These are phyloP conservation scores for Cheilosia vernalis DNA, from an alignment of 2,888 invertebrate species.

Conservation along the genomic window DNA sequence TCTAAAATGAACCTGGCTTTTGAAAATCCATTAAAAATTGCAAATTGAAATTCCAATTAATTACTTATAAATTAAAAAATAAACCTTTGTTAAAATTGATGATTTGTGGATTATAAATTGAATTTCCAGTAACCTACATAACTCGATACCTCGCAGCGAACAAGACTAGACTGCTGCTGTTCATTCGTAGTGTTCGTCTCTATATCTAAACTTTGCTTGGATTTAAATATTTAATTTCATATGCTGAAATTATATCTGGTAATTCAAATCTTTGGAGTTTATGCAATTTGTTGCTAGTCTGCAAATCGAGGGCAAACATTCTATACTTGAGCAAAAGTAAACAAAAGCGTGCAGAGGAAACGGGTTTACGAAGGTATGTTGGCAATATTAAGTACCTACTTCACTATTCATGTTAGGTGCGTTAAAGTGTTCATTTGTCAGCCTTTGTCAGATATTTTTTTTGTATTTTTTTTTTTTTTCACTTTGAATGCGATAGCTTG, in stretches of 20 bases:
- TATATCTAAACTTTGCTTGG: not conserved
- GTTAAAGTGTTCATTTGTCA: constrained; percentile 63
- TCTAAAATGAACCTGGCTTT: too few species aligned
- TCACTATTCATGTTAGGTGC: constrained; percentile 35
- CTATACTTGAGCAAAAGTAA: constrained; percentile 18
- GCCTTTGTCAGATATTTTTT: constrained; percentile 45
- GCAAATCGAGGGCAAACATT: constrained; percentile 51
- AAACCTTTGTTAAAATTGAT: too few species aligned
- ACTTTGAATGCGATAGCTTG: not conserved
- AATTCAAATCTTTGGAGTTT: constrained; percentile 10
- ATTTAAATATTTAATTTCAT: constrained; percentile 3
- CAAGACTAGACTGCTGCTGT: not conserved
- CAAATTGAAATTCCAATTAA: too few species aligned
- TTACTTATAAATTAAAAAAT: too few species aligned
- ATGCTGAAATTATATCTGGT: constrained; percentile 21
- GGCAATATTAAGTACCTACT: constrained; percentile 40
- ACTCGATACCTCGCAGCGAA: too few species aligned
- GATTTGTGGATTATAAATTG: too few species aligned
- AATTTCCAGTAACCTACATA: too few species aligned
- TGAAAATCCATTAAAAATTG: too few species aligned
- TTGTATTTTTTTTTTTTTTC: not conserved
- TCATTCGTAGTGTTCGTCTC: not conserved
- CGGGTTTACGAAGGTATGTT: constrained; percentile 29
- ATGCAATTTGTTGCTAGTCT: constrained; percentile 25
- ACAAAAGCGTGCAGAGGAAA: constrained; percentile 54